Conservation (phyloP, 1,140 invertebrate species). For the Lethocerus indicus region DNA sequence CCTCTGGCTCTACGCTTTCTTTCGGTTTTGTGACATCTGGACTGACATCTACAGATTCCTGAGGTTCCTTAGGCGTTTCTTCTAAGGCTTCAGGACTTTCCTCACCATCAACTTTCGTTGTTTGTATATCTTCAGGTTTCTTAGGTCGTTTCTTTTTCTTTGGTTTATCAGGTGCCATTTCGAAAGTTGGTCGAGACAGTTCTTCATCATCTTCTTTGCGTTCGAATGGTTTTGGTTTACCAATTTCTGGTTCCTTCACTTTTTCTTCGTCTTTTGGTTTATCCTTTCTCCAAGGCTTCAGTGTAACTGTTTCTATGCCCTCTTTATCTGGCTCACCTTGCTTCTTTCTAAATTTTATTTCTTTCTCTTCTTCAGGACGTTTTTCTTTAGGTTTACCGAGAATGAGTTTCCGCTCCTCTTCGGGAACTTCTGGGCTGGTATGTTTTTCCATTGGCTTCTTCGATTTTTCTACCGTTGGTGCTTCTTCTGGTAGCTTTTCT, state of each 20-base stretch:
- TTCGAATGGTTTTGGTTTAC: conserved; percentile 22
- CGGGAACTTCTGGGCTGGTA: conserved; percentile 14
- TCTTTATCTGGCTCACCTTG: conserved; percentile 22
- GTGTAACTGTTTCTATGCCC: conserved; percentile 18
- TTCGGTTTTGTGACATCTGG: background rate
- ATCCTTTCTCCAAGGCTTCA: conserved; percentile 18
- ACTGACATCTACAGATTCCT: background rate
- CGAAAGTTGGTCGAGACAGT: background rate
- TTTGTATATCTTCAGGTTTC: background rate
- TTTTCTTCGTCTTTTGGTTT: conserved; percentile 13
- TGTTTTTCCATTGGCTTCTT: conserved; percentile 17
- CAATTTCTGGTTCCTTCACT: conserved; percentile 13
- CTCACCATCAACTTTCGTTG: too few species aligned
- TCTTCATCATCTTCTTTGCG: conserved; percentile 16
- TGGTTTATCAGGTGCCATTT: background rate
- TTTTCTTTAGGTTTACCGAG: conserved; percentile 24
- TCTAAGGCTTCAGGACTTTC: background rate
- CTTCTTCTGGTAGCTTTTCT: conserved; percentile 17
- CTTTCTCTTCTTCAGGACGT: conserved; percentile 21
- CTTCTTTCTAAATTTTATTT: conserved; percentile 27
- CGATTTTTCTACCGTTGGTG: conserved; percentile 18
- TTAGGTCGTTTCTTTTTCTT: background rate
- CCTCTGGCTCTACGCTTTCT: conserved; percentile 1
- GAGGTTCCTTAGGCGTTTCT: background rate
- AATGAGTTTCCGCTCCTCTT: conserved; percentile 26